phyloP scores from a whole-genome alignment of 2,113 vertebrate species.

The Prionailurus bengalensis region DNA sequence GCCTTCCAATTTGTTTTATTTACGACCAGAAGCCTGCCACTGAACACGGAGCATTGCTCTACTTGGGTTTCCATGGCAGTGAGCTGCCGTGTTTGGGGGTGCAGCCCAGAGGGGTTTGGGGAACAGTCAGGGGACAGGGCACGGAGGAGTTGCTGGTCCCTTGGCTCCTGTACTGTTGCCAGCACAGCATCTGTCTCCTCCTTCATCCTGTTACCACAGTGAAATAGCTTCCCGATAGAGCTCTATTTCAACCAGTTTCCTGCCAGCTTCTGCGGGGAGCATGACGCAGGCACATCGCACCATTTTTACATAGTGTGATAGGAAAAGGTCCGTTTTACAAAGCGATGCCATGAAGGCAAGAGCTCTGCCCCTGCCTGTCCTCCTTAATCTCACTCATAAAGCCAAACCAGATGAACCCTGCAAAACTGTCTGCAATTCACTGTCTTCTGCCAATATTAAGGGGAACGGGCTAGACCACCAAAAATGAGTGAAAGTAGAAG shows the following conservation, averaged over 20 bases:
- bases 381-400: background rate
- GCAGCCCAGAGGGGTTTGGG: background rate
- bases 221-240: background rate
- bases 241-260: background rate
- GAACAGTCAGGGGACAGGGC: background rate
- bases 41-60: background rate
- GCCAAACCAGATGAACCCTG: background rate
- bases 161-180: background rate
- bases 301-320: background rate
- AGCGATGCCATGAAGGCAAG: background rate
- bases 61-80: fast-evolving
- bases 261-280: background rate
- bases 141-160: background rate
- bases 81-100: background rate
- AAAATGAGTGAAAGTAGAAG: background rate
- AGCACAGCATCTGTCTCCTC: background rate
- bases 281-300: background rate
- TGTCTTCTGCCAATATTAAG: background rate
- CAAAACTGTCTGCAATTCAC: background rate
- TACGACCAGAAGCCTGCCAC: background rate
- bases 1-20: background rate
- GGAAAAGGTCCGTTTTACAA: background rate
- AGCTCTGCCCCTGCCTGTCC: background rate
- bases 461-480: background rate
- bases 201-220: background rate